Conservation (phyloP, 2,113 vertebrate species). For the Pleuronectes platessa region DNA sequence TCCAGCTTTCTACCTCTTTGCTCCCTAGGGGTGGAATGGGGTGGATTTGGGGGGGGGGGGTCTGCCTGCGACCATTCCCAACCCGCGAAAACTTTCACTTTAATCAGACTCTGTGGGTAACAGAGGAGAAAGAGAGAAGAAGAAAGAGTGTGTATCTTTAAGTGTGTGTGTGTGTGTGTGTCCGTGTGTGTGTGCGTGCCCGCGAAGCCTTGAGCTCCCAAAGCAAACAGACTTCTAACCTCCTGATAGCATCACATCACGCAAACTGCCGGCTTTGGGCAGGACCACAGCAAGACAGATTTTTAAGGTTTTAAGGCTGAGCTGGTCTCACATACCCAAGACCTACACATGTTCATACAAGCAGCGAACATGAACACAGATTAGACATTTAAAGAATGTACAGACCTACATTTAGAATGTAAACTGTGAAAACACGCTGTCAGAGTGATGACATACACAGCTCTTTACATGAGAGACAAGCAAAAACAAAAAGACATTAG, state of each 20-base stretch:
- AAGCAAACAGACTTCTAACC: conserved; percentile 66
- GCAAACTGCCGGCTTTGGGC: conserved; percentile 55
- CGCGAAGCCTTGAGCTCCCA: conserved; percentile 39
- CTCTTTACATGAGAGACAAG: conserved; percentile 17
- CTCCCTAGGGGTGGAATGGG: conserved; percentile 62
- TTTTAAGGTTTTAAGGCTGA: conserved; percentile 31
- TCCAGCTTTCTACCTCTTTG: conserved; percentile 71
- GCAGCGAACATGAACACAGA: conserved; percentile 8
- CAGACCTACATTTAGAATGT: conserved; percentile 14
- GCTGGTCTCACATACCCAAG: conserved; percentile 48
- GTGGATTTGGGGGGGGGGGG: conserved; percentile 36
- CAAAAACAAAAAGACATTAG: conserved; percentile 29
- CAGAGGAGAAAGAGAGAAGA: conserved; percentile 53
- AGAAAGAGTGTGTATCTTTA: conserved; percentile 13
- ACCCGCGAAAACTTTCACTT: conserved; percentile 69
- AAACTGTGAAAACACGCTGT: conserved; percentile 32
- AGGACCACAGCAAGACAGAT: conserved; percentile 40
- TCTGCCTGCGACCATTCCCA: conserved; percentile 72
- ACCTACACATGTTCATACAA: conserved; percentile 40
- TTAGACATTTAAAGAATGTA: conserved; percentile 45
- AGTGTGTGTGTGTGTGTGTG: too few species aligned
- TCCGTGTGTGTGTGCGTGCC: conserved; percentile 16
- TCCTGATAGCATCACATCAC: conserved; percentile 67
- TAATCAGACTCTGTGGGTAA: conserved; percentile 61
- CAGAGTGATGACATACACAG: conserved; percentile 12